Evolutionary conservation across 2,888 invertebrate genomes (phyloP).

Genomic region (Drosophila koepferae): DNA sequence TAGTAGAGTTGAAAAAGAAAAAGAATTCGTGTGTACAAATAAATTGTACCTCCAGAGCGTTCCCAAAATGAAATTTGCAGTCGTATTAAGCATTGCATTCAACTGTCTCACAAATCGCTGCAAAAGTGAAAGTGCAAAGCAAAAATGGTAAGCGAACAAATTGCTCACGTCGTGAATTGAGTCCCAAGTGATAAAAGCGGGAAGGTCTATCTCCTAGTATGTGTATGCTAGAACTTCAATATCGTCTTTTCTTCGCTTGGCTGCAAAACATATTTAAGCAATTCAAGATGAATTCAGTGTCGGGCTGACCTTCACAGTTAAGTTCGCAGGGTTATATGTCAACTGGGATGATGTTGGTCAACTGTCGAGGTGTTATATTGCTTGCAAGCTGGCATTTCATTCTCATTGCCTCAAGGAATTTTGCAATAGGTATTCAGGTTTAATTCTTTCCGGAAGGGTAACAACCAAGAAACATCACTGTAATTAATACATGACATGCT

Average conservation of each 20-base stretch:
- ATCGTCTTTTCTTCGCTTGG: constrained; percentile 25
- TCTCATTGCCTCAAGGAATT: constrained; percentile 79
- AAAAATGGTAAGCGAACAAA: constrained; percentile 52
- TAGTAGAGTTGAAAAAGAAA: constrained; percentile 29
- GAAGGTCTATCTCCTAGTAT: constrained; percentile 6
- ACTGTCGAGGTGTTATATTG: constrained; percentile 55
- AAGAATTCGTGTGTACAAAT: constrained; percentile 13
- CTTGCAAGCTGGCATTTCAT: constrained; percentile 81
- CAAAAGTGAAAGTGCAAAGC: constrained; percentile 59
- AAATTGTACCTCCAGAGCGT: constrained; percentile 16
- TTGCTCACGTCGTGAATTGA: constrained; percentile 56
- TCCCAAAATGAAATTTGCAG: constrained; percentile 3
- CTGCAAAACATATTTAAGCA: constrained; percentile 69
- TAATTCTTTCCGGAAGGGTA: constrained; percentile 27
- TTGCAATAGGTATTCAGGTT: constrained; percentile 58
- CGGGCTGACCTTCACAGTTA: constrained; percentile 60
- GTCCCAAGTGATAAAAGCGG: constrained; percentile 2
- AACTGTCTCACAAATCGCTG: constrained; percentile 53
- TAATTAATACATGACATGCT: constrained; percentile 47
- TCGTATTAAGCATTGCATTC: constrained; percentile 6
- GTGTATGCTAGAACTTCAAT: neutral
- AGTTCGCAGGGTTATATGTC: constrained; percentile 16
- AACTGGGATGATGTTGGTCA: constrained; percentile 16
- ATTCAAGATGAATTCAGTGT: constrained; percentile 55
- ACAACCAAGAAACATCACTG: constrained; percentile 32